Evolutionary conservation across 2,797 vertebrate genomes (phyloP).

Genomic region (Epinephelus awoara): DNA sequence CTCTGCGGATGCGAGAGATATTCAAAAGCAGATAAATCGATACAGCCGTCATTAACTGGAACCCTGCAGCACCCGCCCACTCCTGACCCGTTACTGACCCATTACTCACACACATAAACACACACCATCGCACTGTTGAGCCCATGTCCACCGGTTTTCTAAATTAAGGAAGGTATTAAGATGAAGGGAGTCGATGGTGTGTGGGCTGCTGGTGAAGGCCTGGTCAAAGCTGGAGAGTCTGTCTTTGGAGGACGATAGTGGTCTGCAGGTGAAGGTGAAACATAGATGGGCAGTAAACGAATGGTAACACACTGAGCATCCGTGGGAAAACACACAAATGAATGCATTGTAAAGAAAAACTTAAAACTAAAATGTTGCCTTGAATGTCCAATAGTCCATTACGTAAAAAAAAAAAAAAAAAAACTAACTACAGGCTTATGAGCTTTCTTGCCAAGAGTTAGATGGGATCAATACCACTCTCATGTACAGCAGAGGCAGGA

Average conservation of each 20-base stretch:
- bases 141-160: slow-evolving; percentile 21
- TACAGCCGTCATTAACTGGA: slow-evolving; percentile 47
- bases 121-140: slow-evolving; percentile 23
- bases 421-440: not conserved
- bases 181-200: slow-evolving; percentile 41
- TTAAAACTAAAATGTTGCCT: not conserved
- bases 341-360: not conserved
- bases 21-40: slow-evolving; percentile 66
- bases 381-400: not conserved
- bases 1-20: slow-evolving; percentile 35
- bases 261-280: slow-evolving; percentile 15
- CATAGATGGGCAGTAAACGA: not conserved
- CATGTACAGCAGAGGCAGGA: too few relatives aligned
- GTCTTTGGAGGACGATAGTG: slow-evolving; percentile 3
- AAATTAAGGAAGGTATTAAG: slow-evolving; percentile 37
- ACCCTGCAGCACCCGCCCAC: slow-evolving; percentile 50
- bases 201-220: slow-evolving; percentile 32
- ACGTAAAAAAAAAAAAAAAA: not conserved
- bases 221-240: slow-evolving; percentile 28
- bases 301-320: not conserved
- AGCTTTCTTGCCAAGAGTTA: not conserved
- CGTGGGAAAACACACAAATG: slow-evolving; percentile 5
- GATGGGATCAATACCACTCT: too few relatives aligned
- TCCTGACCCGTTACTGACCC: slow-evolving; percentile 50
- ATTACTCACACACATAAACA: slow-evolving; percentile 37